phyloP scores from a whole-genome alignment of 2,797 vertebrate species.

The Pempheris klunzingeri region DNA sequence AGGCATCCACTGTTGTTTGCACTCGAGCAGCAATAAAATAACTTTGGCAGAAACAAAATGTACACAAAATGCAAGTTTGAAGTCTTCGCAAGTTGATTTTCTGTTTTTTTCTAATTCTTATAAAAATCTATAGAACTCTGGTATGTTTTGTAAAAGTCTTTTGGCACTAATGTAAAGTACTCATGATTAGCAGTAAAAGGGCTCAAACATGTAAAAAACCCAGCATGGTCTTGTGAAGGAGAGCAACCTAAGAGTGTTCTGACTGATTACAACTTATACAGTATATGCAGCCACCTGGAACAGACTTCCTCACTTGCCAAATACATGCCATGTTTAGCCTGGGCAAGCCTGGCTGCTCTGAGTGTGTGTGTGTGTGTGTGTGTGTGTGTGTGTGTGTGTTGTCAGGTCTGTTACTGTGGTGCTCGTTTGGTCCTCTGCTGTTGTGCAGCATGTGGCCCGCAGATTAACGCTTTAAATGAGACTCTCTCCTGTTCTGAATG shows the following conservation, averaged over 20 bases:
- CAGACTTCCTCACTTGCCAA: slow-evolving; percentile 63
- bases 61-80: not conserved
- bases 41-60: too few relatives aligned
- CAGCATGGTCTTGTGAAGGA: slow-evolving; percentile 34
- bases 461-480: slow-evolving; percentile 82
- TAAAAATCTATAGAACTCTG: not conserved
- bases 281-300: slow-evolving; percentile 80
- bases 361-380: slow-evolving; percentile 32
- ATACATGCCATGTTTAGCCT: slow-evolving; percentile 73
- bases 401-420: slow-evolving; percentile 46
- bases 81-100: not conserved
- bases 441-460: slow-evolving; percentile 78
- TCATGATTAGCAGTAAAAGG: slow-evolving; percentile 22
- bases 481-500: slow-evolving; percentile 80
- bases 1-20: too few relatives aligned
- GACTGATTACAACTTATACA: slow-evolving; percentile 68
- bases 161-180: not conserved
- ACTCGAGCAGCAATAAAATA: not conserved
- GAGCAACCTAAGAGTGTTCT: slow-evolving; percentile 57
- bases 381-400: slow-evolving; percentile 43
- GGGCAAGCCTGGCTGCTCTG: slow-evolving; percentile 47
- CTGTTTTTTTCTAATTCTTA: too few relatives aligned
- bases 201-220: slow-evolving; percentile 26
- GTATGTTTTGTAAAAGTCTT: not conserved
- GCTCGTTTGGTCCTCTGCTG: slow-evolving; percentile 63